phyloP scores from a whole-genome alignment of 2,113 vertebrate genomes.

The Cygnus atratus region DNA sequence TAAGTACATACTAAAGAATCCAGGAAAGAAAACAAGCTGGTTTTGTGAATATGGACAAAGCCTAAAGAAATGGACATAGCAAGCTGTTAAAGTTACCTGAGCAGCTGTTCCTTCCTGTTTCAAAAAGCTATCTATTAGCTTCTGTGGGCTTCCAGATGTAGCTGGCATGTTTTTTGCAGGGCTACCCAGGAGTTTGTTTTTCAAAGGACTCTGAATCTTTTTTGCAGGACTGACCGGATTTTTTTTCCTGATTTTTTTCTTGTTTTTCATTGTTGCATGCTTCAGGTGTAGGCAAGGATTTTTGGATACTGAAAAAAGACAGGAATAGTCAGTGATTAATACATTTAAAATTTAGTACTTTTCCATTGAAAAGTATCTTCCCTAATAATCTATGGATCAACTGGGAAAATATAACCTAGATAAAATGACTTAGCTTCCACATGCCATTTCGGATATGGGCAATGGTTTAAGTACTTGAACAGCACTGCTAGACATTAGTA shows the following conservation, averaged over 20 bases:
- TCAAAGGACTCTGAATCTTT: constrained; percentile 86
- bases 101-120: constrained; percentile 75
- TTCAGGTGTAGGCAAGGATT: constrained; percentile 86
- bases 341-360: background rate
- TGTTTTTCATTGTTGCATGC: constrained; percentile 77
- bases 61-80: background rate
- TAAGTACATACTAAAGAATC: background rate
- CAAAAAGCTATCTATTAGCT: constrained; percentile 75
- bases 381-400: background rate
- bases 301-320: constrained; percentile 76
- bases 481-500: background rate
- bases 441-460: background rate
- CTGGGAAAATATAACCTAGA: background rate
- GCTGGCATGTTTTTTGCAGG: constrained; percentile 75
- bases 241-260: constrained; percentile 88
- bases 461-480: background rate
- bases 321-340: background rate
- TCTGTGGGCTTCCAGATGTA: constrained; percentile 77
- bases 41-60: background rate
- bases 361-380: background rate
- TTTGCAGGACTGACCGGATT: constrained; percentile 79
- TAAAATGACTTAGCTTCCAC: background rate
- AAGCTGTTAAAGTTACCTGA: constrained; percentile 76
- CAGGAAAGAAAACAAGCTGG: background rate
- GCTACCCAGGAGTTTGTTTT: constrained; percentile 79